Base-by-base conservation (phyloP, 37 sponge, comb jelly and placozoan species). In the Agelas oroides region DNA sequence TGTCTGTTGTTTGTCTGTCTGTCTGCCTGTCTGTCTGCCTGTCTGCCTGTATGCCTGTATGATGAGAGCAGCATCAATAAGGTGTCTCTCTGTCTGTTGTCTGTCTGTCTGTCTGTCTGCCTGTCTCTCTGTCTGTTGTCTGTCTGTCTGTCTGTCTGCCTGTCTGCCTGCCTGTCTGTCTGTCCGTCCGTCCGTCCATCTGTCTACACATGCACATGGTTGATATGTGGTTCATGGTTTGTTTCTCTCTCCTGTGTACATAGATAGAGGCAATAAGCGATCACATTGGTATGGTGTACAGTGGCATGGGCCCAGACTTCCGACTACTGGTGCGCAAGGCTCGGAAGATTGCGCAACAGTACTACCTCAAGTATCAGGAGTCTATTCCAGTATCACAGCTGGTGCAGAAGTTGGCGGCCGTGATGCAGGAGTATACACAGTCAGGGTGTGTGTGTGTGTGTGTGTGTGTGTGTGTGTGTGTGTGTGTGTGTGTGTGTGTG, bases 391-490 rank as follows among this genome's bases (percentile, higher is more conserved):
- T 92, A 23, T 89, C 99, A 25, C 92, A 93, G 70, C 94, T 99
- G 59, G 99, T 99, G 2, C 97, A 99, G 86, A 83, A 79, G 55
- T 74, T 99, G 33, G 99, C 97, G 56, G 82, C 91, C 25, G 94
- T 95, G n/a, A 95, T 99, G 94, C 99, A 99, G 85, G 97, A 99
- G 80, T 99, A 93, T 84, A 96, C 99, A 31, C 99, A 99, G 56
- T 91, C 90, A n/a, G 94, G 99, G 99, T 99, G 56, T 57, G 91
- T 63, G 16, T 14, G 19, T 27, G 62, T 23, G 30, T 5, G 70
- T 25, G 21, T 69, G 23, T 35, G 28, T 6, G 24, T 53, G 55
- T 73, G n/a, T 13, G 55, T 56, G 30, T 54, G 59, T 76, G 28
- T 56, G 20, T 76, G 58, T 78, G 27, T 46, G 53, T 72, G 53